Conservation (phyloP, 1,140 invertebrate genomes). For the Tribolium madens region DNA sequence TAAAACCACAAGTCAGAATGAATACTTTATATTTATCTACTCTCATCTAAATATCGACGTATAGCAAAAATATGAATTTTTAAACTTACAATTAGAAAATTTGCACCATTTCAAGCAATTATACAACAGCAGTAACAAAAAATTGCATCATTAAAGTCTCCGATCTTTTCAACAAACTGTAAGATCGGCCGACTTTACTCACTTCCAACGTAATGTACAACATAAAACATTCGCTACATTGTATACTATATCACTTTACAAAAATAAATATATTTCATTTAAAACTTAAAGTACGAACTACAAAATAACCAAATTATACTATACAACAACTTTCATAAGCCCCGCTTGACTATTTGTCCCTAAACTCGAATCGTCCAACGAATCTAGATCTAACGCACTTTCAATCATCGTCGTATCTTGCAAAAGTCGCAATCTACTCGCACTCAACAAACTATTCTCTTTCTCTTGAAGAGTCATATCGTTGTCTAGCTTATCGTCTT, state of each 20-base stretch:
- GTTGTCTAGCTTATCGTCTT: slow-evolving; percentile 58
- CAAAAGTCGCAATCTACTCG: slow-evolving; percentile 77
- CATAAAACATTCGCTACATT: not conserved
- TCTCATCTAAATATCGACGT: slow-evolving; percentile 29
- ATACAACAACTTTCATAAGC: slow-evolving; percentile 62
- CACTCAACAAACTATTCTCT: slow-evolving; percentile 66
- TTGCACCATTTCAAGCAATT: slow-evolving; percentile 31
- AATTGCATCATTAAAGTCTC: not conserved
- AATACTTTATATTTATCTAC: slow-evolving; percentile 1
- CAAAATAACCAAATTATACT: slow-evolving; percentile 53
- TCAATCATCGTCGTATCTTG: slow-evolving; percentile 90
- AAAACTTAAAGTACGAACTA: slow-evolving; percentile 15
- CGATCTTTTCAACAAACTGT: not conserved
- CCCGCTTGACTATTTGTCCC: slow-evolving; percentile 63
- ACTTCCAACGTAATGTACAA: not conserved
- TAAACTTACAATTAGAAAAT: slow-evolving; percentile 39
- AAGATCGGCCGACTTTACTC: not conserved
- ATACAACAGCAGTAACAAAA: slow-evolving; percentile 37
- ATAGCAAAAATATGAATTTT: slow-evolving; percentile 44
- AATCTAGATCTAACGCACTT: slow-evolving; percentile 86
- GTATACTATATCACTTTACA: slow-evolving; percentile 32
- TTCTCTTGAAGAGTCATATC: slow-evolving; percentile 63
- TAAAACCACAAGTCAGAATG: not conserved
- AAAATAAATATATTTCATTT: slow-evolving; percentile 32
- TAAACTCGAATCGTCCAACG: slow-evolving; percentile 75